Conservation (phyloP, 2,888 invertebrate species). For the Brenthis daphne region DNA sequence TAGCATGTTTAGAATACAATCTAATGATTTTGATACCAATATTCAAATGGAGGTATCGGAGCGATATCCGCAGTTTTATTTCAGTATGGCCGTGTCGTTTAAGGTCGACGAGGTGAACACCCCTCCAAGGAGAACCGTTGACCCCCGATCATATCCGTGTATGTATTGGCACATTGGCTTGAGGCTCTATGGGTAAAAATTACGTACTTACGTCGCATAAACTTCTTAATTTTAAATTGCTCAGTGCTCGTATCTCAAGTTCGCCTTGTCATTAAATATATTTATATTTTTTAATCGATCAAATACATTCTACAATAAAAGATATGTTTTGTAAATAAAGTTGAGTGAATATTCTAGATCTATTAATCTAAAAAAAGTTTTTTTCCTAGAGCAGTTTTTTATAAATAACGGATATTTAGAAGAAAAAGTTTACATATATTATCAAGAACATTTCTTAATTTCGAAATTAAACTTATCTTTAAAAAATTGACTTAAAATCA, state of each 20-base stretch:
- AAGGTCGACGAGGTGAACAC: constrained; percentile 77
- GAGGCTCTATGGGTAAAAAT: constrained; percentile 45
- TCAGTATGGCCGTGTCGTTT: constrained; percentile 50
- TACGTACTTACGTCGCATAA: constrained; percentile 28
- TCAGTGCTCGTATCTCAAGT: neutral
- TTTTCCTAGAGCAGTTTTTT: no score
- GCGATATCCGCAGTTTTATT: constrained; percentile 46
- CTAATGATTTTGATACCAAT: constrained; percentile 11
- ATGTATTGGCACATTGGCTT: constrained; percentile 36
- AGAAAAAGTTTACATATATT: no score
- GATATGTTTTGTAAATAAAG: neutral
- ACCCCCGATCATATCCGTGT: constrained; percentile 71
- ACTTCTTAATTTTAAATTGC: constrained; percentile 1
- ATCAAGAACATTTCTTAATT: no score
- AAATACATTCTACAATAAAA: no score
- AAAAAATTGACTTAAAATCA: neutral
- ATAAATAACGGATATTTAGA: no score
- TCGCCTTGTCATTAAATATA: neutral
- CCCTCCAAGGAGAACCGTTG: constrained; percentile 78
- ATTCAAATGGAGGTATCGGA: constrained; percentile 30
- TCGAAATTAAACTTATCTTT: no score
- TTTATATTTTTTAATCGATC: neutral
- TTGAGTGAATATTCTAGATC: neutral
- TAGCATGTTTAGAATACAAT: constrained; percentile 5
- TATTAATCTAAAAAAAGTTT: neutral